Percentiles rank a stretch among this genome's conserved stretches.
phyloP scores from a whole-genome alignment of 35 echinoderm and acorn worm species.

The Apostichopus japonicus region DNA sequence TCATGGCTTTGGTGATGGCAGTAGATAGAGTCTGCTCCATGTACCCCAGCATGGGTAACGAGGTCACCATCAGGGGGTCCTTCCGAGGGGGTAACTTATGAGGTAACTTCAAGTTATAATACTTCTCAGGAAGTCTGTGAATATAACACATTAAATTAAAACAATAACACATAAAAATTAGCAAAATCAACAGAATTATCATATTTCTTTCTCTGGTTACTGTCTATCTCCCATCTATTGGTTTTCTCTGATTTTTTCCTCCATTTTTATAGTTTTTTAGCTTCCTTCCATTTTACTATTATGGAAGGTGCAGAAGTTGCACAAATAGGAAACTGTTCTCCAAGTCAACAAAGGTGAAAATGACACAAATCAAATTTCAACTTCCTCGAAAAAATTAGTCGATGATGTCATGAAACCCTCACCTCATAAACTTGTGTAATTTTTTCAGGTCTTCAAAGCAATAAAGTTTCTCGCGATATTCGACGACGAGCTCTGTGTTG shows the following conservation, averaged over 20 bases:
- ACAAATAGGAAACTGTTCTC: too few species aligned
- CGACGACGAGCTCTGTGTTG: conserved; percentile 86
- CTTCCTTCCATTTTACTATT: too few species aligned
- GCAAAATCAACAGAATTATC: too few species aligned
- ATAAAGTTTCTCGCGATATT: conserved; percentile 88
- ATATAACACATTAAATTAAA: not conserved
- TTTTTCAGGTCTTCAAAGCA: conserved; percentile 85
- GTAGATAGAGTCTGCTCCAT: conserved; percentile 95
- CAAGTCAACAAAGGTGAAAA: too few species aligned
- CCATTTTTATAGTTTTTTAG: too few species aligned
- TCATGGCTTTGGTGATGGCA: conserved; percentile 88
- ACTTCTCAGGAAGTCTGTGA: conserved; percentile 84
- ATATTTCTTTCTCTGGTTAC: too few species aligned
- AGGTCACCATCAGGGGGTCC: conserved; percentile 86
- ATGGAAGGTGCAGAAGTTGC: too few species aligned
- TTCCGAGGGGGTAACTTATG: conserved; percentile 93
- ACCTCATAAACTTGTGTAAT: conserved; percentile 97
- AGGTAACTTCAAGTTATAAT: conserved; percentile 87
- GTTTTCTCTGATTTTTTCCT: not conserved
- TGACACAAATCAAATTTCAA: too few species aligned
- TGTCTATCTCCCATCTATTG: not conserved
- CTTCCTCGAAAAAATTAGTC: too few species aligned
- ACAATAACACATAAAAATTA: too few species aligned
- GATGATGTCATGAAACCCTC: not conserved
- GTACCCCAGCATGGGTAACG: conserved; percentile 97